phyloP scores from a whole-genome alignment of 1,140 invertebrate genomes.

The Agrilus planipennis region DNA sequence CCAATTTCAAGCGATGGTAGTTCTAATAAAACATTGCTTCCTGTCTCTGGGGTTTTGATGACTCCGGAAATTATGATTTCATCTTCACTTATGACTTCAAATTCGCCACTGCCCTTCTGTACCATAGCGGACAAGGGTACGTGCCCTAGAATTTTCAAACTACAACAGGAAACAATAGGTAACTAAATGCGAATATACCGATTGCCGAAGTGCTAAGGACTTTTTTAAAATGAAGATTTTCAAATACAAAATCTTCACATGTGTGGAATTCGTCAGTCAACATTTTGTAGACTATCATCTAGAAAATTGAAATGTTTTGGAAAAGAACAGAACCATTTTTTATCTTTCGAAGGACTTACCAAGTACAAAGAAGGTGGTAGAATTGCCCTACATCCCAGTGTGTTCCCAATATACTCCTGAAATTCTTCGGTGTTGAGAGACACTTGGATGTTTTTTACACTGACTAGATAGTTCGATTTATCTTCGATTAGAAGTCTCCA shows the following conservation, averaged over 20 bases:
- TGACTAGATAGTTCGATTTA: conserved; percentile 23
- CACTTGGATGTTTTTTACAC: conserved; percentile 25
- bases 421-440: conserved; percentile 36
- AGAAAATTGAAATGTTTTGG: no score
- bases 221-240: conserved; percentile 72
- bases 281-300: no score
- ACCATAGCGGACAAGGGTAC: conserved; percentile 74
- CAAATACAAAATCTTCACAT: conserved; percentile 64
- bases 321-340: no score
- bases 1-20: conserved; percentile 30
- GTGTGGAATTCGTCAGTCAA: not conserved
- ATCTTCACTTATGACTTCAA: conserved; percentile 73
- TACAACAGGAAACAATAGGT: no score
- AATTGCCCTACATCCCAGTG: conserved; percentile 25
- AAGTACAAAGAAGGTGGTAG: conserved; percentile 24
- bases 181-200: conserved; percentile 34
- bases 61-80: conserved; percentile 64
- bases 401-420: conserved; percentile 26
- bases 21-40: conserved; percentile 32
- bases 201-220: conserved; percentile 70
- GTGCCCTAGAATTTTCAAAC: conserved; percentile 16
- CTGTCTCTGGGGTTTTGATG: conserved; percentile 41
- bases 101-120: conserved; percentile 71
- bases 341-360: no score
- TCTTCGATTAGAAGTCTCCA: conserved; percentile 33